phyloP scores from a whole-genome alignment of 2,797 vertebrate species.

The Tapirus indicus region DNA sequence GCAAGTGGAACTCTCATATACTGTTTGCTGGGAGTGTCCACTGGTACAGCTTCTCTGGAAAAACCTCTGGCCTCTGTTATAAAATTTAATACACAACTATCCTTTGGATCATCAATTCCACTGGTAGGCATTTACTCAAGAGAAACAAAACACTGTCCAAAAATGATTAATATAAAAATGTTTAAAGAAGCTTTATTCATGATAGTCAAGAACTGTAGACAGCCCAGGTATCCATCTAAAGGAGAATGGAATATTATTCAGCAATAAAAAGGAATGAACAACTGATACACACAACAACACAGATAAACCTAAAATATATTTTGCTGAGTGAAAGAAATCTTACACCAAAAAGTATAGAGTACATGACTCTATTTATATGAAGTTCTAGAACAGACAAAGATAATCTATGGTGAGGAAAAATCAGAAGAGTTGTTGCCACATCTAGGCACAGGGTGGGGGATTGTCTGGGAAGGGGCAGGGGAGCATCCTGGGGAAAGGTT shows the following conservation, averaged over 20 bases:
- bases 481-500: fast-evolving
- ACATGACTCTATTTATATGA: not conserved
- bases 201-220: not conserved
- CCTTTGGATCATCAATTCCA: not conserved
- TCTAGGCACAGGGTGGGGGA: fast-evolving
- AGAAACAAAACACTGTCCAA: not conserved
- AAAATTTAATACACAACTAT: not conserved
- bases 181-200: not conserved
- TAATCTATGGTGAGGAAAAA: not conserved
- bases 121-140: not conserved
- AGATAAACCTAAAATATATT: fast-evolving
- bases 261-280: not conserved
- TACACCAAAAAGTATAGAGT: fast-evolving
- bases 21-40: no score
- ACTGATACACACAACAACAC: fast-evolving
- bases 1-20: fast-evolving
- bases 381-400: not conserved
- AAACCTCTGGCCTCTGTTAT: not conserved
- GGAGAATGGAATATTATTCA: not conserved
- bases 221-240: not conserved
- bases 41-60: fast-evolving
- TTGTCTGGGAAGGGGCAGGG: not conserved
- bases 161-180: not conserved
- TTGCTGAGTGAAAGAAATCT: not conserved
- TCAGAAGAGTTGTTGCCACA: not conserved